A percentile compares a stretch with the other conserved stretches of the same genome.
Evolutionary conservation across 2,797 vertebrate genomes (phyloP).

Genomic region (Enteromius viviparus): DNA sequence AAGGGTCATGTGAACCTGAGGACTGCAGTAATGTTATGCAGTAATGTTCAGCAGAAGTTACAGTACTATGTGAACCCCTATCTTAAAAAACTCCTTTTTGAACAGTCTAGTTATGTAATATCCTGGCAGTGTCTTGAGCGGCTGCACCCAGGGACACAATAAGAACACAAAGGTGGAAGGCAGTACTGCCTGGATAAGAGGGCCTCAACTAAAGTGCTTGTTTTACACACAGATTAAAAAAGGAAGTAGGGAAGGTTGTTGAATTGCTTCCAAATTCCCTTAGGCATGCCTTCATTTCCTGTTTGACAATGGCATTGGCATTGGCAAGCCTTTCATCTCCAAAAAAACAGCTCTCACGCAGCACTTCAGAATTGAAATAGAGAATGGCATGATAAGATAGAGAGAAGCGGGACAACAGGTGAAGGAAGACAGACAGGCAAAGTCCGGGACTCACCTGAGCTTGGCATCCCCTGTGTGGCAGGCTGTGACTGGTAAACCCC

Average conservation of each 20-base stretch:
- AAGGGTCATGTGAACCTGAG: too few relatives aligned
- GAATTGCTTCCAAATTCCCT: conserved; percentile 5
- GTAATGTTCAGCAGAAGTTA: background rate
- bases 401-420: background rate
- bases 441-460: conserved; percentile 71
- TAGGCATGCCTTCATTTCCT: conserved; percentile 38
- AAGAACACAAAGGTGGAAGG: background rate
- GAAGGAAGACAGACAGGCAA: conserved; percentile 3
- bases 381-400: conserved; percentile 21
- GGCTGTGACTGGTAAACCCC: conserved; percentile 68
- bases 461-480: conserved; percentile 63
- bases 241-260: background rate
- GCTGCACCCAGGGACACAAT: background rate
- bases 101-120: conserved; percentile 6
- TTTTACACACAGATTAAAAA: background rate
- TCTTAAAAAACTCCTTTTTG: background rate
- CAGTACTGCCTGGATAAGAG: background rate
- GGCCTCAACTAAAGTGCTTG: background rate
- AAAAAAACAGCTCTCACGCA: conserved; percentile 12
- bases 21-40: background rate
- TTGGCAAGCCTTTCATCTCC: conserved; percentile 22
- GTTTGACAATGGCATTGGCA: conserved; percentile 3
- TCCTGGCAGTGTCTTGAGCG: background rate
- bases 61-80: background rate
- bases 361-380: conserved; percentile 14